Base-by-base conservation (phyloP, 2,113 vertebrate genomes). In the Triplophysa rosa region DNA sequence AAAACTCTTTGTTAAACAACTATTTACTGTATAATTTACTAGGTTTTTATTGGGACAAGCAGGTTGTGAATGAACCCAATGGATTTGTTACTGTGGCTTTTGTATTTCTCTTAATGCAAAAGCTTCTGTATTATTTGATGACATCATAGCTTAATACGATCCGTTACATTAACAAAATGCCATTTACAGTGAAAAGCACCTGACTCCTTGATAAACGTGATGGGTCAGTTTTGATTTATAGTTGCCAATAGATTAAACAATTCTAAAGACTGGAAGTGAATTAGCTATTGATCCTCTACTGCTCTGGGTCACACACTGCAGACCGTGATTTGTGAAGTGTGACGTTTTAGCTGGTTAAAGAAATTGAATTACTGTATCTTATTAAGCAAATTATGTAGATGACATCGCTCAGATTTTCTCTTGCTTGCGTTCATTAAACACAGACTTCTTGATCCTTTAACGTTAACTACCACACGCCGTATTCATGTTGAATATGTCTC, bases 211-310 rank as follows among this genome's bases (percentile, higher is more conserved):
- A 70, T 73, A 63, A 82, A 71, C 33, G 40, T 63, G 81, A 74
- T 74, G 14, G 47, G 71, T 76, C 71, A 42, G 49, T 42, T 66
- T 58, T 84, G 80, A 84, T 84, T 84, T 79, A 84, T 80, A 69
- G 77, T 58, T 72, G n/a, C 54, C 71, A 68, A 74, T 78, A 58
- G 77, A 79, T 75, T 76, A 64, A 76, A 67, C 76, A 80, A 82
- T 78, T 82, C 66, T 66, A 76, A 74, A 82, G 79, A 73, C 83
- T 79, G 71, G 67, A 73, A 84, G 83, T 84, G 83, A 84, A 84
- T 84, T 84, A 84, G 59, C 83, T 84, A 84, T 84, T 80, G 83
- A 84, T 82, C 80, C 61, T 8, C n/a, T 16, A n/a, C 23, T 72
- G 19, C 62, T 8, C 61, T 52, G 65, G 70, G 77, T 82, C 83